Evolutionary conservation across 2,797 vertebrate genomes (phyloP).

Genomic region (Gastrophryne carolinensis): DNA sequence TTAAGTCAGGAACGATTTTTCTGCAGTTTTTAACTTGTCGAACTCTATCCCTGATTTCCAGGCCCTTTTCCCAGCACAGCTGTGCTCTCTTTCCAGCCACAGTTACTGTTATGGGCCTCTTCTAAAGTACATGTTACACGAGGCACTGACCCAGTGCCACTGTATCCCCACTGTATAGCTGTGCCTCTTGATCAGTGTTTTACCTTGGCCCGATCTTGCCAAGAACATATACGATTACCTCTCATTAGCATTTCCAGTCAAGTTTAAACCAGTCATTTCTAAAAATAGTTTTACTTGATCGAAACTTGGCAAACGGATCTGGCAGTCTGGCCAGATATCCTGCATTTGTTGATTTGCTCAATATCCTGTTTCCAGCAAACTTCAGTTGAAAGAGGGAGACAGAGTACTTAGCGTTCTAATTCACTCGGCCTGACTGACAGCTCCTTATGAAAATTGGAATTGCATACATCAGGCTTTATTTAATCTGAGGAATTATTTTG

Average conservation of each 20-base stretch:
- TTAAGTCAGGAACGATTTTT: neutral
- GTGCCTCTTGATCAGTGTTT: slow-evolving; percentile 21
- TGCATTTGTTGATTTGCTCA: slow-evolving; percentile 51
- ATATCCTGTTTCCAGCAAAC: slow-evolving; percentile 51
- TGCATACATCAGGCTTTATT: neutral
- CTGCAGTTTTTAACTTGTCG: neutral
- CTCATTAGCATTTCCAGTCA: slow-evolving; percentile 44
- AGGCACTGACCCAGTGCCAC: neutral
- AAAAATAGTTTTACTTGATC: slow-evolving; percentile 52
- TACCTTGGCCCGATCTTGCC: slow-evolving; percentile 24
- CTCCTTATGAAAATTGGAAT: slow-evolving; percentile 14
- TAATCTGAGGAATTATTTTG: neutral
- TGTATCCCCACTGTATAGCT: slow-evolving; percentile 2
- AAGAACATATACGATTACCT: slow-evolving; percentile 43
- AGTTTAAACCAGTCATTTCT: slow-evolving; percentile 40
- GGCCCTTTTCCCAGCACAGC: neutral
- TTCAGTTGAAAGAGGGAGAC: slow-evolving; percentile 25
- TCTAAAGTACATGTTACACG: neutral
- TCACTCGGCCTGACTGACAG: slow-evolving; percentile 38
- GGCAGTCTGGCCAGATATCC: slow-evolving; percentile 50
- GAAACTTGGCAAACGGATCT: slow-evolving; percentile 50
- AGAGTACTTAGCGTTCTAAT: slow-evolving; percentile 35
- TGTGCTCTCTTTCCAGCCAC: neutral
- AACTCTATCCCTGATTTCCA: neutral
- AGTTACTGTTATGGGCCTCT: neutral